Conservation (phyloP, 2,888 invertebrate genomes). For the Icerya purchasi region DNA sequence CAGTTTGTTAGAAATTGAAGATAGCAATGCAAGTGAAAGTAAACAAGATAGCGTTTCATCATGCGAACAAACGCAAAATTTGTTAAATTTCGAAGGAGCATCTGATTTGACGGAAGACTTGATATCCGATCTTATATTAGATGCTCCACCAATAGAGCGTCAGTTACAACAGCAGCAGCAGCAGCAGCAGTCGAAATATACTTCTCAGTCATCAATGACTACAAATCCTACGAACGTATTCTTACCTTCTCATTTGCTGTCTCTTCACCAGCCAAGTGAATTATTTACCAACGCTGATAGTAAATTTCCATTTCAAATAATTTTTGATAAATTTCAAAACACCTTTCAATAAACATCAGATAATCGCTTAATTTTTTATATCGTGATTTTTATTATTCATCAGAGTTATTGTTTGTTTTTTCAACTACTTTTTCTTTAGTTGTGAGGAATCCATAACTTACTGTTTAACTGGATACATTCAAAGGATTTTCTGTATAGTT, state of each 20-base stretch:
- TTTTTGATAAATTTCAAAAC: too few species aligned
- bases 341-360: too few species aligned
- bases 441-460: too few species aligned
- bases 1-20: constrained; percentile 10
- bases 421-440: too few species aligned
- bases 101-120: neutral
- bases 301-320: neutral
- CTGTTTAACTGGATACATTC: too few species aligned
- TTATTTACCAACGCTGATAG: neutral
- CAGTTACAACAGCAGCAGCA: neutral
- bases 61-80: neutral
- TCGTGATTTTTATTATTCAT: too few species aligned
- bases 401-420: too few species aligned
- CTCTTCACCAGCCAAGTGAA: neutral
- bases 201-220: neutral
- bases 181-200: neutral
- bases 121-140: constrained; percentile 1
- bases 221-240: constrained; percentile 2
- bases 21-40: neutral
- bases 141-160: neutral
- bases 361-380: too few species aligned
- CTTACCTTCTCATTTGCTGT: constrained; percentile 4
- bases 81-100: neutral
- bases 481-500: too few species aligned
- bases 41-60: neutral